Evolutionary conservation across 2,113 vertebrate genomes (phyloP), one percentile per base, ranked within the genome.

Genomic region (Galbula dea): DNA sequence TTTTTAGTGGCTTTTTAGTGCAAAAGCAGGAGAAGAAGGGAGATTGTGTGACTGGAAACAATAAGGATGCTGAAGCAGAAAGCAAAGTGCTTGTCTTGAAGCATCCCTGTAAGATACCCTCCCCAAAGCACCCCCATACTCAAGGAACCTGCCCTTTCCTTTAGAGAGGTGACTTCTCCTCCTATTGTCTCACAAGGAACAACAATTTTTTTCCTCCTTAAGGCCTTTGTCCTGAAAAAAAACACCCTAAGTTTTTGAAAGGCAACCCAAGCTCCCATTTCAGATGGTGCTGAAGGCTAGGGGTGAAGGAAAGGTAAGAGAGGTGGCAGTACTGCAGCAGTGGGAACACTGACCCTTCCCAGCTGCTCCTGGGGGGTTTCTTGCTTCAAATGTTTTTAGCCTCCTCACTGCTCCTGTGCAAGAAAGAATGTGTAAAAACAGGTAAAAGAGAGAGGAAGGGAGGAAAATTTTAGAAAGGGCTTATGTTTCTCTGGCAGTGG

Each of bases 391-490:
- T 65, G 23, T 30, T 45, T 80, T 65, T 41, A 46, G 36, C 12
- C 48, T 86, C 39, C 34, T 94, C 39, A n/a, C 48, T 15, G 9
- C 39, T 94, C 58, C 45, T 69, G 32, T 91, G 49, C 29, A 41
- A 85, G n/a, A 30, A 72, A 61, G 22, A 83, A 46, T 54, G 16
- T 58, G 45, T 54, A 76, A 89, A 87, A 89, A 29, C 62, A 88
- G 51, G 63, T 93, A 69, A 83, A 85, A 84, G 32, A 65, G 48
- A 78, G 49, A 29, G 37, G 46, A 82, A 37, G 9, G 3, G 9
- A 9, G 2, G 3, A 2, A 1, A 2, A 1, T 54, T 43, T 43
- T 43, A 15, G 45, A 39, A 29, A 23, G 21, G 15, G 22, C 36
- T 87, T 88, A 6, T 21, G 13, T 71, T 94, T 92, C 41, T 77